Evolutionary conservation across 2,113 vertebrate genomes (phyloP), one percentile per base, ranked within the genome.

Genomic region (Erinaceus europaeus): DNA sequence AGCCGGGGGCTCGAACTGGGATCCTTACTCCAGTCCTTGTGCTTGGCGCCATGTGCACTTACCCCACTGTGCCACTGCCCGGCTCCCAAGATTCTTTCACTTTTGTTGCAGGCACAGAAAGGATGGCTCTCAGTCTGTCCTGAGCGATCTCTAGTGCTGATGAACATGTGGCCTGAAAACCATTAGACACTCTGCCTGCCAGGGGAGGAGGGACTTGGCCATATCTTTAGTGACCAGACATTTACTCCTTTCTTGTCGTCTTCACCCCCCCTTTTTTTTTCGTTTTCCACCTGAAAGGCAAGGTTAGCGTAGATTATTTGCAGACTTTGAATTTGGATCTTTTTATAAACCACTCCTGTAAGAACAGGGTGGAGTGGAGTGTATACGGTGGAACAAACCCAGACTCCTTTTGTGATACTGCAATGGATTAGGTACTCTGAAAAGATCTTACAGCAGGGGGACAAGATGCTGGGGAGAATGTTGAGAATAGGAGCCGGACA

Each of bases 401-500:
- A 82, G 44, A 12, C 29, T 82, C 91, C 40, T 75, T 38, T 27
- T 78, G 81, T 72, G 69, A 57, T 64, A 46, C 34, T 75, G 29
- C 44, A n/a, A 36, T 81, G 32, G 25, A n/a, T 74, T 74, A 36
- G 52, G 52, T 78, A 50, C 34, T 52, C 52, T 53, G 64, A 80
- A 50, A 71, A 77, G 20, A n/a, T 29, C 21, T 93, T 90, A 71
- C 48, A 59, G 27, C 52, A 76, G 62, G 72, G 29, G 20, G 69
- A 74, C 46, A 89, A 61, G 53, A 85, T 85, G 15, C 64, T 67
- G 50, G 62, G 44, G 65, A 84, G 80, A 89, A 77, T 81, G 38
- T 29, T 55, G n/a, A n/a, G n/a, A n/a, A n/a, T n/a, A n/a, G n/a
- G n/a, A n/a, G n/a, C n/a, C n/a, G n/a, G n/a, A n/a, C n/a, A n/a